Conservation (phyloP, 2,888 invertebrate genomes). For the Drosophila kanekoi region DNA sequence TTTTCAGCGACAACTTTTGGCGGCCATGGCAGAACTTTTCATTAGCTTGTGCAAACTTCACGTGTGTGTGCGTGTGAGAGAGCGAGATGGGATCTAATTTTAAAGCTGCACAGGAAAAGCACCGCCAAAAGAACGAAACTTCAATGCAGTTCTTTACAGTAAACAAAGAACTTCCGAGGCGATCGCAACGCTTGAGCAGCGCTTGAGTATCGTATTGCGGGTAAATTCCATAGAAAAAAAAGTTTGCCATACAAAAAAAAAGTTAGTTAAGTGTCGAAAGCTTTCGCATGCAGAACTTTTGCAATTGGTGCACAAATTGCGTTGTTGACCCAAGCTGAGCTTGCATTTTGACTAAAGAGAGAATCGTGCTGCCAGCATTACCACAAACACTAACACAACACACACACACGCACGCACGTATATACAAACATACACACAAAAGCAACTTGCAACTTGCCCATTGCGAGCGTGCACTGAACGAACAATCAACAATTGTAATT, state of each 20-base stretch:
- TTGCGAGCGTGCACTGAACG: constrained; percentile 16
- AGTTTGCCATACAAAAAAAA: constrained; percentile 4
- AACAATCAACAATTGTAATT: constrained; percentile 47
- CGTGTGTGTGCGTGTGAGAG: constrained; percentile 40
- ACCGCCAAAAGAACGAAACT: constrained; percentile 63
- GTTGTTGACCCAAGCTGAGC: constrained; percentile 51
- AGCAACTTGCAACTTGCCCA: constrained; percentile 8
- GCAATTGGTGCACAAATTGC: constrained; percentile 23
- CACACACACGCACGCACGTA: neutral
- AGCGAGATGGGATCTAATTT: constrained; percentile 69
- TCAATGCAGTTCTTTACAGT: constrained; percentile 73
- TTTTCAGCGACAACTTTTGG: constrained; percentile 53
- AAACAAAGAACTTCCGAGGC: constrained; percentile 82
- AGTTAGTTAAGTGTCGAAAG: constrained; percentile 31
- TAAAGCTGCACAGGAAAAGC: constrained; percentile 58
- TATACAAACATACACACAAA: neutral
- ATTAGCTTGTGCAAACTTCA: constrained; percentile 41
- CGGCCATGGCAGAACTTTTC: constrained; percentile 49
- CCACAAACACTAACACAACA: neutral
- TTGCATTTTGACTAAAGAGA: constrained; percentile 38
- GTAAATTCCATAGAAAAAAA: constrained; percentile 12
- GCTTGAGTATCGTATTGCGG: constrained; percentile 32
- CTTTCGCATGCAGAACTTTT: constrained; percentile 40
- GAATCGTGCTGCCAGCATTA: constrained; percentile 17
- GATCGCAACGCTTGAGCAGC: constrained; percentile 67